Evolutionary conservation across 2,888 invertebrate genomes (phyloP).

Genomic region (Callimorpha dominula): DNA sequence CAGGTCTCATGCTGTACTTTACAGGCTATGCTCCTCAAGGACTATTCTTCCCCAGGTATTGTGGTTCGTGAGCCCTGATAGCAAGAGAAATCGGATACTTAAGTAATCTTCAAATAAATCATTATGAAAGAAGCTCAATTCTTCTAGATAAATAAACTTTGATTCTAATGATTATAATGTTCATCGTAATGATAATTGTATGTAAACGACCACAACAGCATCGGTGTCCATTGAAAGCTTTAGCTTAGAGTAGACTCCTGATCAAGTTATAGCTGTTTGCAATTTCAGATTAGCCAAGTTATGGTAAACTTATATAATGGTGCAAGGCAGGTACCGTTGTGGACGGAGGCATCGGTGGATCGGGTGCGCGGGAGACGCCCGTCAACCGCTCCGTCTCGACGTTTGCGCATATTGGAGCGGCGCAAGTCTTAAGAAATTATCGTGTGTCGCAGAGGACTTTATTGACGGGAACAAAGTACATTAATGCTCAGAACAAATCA

Average conservation of each 20-base stretch:
- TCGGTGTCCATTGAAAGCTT: slow-evolving; percentile 9
- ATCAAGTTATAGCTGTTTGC: not conserved
- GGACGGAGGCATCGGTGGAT: slow-evolving; percentile 22
- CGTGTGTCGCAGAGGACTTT: too few relatives aligned
- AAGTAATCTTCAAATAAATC: too few relatives aligned
- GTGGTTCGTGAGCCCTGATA: too few relatives aligned
- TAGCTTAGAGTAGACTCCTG: not conserved
- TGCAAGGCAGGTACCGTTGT: slow-evolving; percentile 41
- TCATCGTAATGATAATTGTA: slow-evolving; percentile 6
- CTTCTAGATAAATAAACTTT: not conserved
- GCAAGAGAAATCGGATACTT: too few relatives aligned
- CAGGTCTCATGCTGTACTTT: too few relatives aligned
- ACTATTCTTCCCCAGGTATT: too few relatives aligned
- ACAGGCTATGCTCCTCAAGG: too few relatives aligned
- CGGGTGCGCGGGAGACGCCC: slow-evolving; percentile 25
- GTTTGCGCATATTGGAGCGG: slow-evolving; percentile 30
- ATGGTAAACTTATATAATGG: slow-evolving; percentile 9
- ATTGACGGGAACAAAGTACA: too few relatives aligned
- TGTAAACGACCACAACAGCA: not conserved
- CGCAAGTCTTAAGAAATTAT: slow-evolving; percentile 19
- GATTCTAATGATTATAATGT: not conserved
- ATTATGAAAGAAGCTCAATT: too few relatives aligned
- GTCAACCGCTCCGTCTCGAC: slow-evolving; percentile 44
- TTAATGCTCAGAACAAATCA: too few relatives aligned
- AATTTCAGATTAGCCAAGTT: slow-evolving; percentile 8